These are phyloP conservation scores for Zophobas morio DNA, from an alignment of 1,140 invertebrate species.

Conservation along the genomic window DNA sequence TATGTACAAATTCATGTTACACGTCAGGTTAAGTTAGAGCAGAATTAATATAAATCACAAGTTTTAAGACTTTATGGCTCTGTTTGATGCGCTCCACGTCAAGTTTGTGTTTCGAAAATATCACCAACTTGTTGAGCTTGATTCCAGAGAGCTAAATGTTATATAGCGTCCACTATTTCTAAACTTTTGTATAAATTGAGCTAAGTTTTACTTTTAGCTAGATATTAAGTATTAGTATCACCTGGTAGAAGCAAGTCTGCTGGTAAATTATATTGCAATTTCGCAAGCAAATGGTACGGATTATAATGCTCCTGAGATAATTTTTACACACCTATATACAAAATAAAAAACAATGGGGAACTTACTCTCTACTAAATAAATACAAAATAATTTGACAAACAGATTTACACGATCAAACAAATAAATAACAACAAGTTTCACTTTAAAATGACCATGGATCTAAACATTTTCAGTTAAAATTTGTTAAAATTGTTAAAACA, in stretches of 20 bases:
- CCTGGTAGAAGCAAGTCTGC: conserved; percentile 33
- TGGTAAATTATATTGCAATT: conserved; percentile 37
- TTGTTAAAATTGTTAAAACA: conserved; percentile 35
- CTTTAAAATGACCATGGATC: conserved; percentile 25
- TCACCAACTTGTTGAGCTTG: conserved; percentile 32
- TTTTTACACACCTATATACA: conserved; percentile 39
- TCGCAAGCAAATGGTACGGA: conserved; percentile 39
- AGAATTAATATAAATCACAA: conserved; percentile 23
- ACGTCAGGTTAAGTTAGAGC: conserved; percentile 14
- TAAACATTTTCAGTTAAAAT: conserved; percentile 18
- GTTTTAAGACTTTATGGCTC: background rate
- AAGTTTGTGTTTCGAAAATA: conserved; percentile 23
- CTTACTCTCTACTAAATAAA: conserved; percentile 36
- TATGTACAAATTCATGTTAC: conserved; percentile 48
- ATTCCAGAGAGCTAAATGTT: conserved; percentile 37
- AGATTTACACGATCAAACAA: conserved; percentile 36
- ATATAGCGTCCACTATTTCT: conserved; percentile 13
- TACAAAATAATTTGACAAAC: conserved; percentile 43
- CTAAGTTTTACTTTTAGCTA: conserved; percentile 32
- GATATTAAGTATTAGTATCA: conserved; percentile 36
- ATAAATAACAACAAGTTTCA: conserved; percentile 34
- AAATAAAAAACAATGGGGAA: conserved; percentile 10
- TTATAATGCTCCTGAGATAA: conserved; percentile 40
- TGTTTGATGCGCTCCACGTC: conserved; percentile 22
- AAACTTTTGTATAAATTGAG: conserved; percentile 39